phyloP scores from a whole-genome alignment of 2,888 invertebrate species.

The Mythimna lalbum region DNA sequence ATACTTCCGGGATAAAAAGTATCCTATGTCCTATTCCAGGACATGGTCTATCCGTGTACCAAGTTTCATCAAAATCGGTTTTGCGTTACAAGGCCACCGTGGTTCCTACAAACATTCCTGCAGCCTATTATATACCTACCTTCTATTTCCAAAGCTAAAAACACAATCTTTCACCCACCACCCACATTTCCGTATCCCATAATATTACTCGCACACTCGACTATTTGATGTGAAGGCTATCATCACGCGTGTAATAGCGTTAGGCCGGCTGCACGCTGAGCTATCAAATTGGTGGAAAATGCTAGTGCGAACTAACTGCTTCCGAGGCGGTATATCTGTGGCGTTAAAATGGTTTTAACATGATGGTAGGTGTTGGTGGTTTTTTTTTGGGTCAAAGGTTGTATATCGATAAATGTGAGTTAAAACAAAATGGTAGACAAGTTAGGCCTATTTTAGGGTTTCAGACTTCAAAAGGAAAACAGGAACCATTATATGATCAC shows the following conservation, averaged over 20 bases:
- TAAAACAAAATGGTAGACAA: not conserved
- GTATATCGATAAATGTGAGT: not conserved
- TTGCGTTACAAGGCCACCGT: too few relatives aligned
- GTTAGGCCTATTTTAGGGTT: too few relatives aligned
- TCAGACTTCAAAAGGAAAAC: too few relatives aligned
- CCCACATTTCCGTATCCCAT: slow-evolving; percentile 32
- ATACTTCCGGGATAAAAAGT: too few relatives aligned
- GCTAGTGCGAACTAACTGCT: slow-evolving; percentile 59
- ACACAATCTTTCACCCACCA: slow-evolving; percentile 23
- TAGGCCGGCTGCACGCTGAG: slow-evolving; percentile 47
- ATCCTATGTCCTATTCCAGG: too few relatives aligned
- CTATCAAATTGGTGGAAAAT: slow-evolving; percentile 70
- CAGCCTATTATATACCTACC: too few relatives aligned
- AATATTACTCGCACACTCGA: slow-evolving; percentile 24
- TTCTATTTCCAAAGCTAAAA: not conserved
- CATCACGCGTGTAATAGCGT: slow-evolving; percentile 54
- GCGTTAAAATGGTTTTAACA: not conserved
- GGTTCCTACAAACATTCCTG: too few relatives aligned
- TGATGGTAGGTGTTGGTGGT: not conserved
- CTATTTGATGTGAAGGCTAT: slow-evolving; percentile 57
- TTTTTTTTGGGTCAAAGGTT: not conserved
- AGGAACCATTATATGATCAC: too few relatives aligned
- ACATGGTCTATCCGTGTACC: too few relatives aligned
- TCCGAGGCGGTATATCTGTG: slow-evolving; percentile 42
- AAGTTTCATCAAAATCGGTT: too few relatives aligned